phyloP scores from a whole-genome alignment of 2,888 invertebrate genomes.

The Proisotoma minuta region DNA sequence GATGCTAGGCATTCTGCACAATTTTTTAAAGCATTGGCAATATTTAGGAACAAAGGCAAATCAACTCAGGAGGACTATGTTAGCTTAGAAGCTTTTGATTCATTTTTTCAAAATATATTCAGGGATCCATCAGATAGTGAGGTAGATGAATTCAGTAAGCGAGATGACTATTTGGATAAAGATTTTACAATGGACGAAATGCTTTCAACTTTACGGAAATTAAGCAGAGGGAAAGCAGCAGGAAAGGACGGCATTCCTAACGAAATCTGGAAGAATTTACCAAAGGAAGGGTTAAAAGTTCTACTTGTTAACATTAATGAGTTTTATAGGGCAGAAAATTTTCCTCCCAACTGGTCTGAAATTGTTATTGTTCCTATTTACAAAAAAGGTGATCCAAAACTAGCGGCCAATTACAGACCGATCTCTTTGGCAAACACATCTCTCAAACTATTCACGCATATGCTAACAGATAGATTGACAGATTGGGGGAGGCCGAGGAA shows the following conservation, averaged over 20 bases:
- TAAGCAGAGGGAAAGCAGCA: conserved; percentile 6
- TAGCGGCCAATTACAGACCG: conserved; percentile 6
- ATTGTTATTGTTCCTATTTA: conserved; percentile 5
- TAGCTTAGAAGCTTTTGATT: background rate
- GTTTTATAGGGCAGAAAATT: background rate
- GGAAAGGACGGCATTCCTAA: conserved; percentile 14
- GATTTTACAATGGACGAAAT: conserved; percentile 3
- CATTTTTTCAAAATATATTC: background rate
- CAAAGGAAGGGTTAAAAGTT: background rate
- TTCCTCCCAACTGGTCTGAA: background rate
- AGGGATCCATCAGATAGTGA: background rate
- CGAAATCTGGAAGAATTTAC: conserved; percentile 9
- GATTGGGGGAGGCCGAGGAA: background rate
- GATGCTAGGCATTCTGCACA: background rate
- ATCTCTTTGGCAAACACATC: conserved; percentile 9
- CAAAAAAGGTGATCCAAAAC: conserved; percentile 7
- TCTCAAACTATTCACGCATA: background rate
- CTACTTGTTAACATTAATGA: background rate
- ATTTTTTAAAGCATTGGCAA: background rate
- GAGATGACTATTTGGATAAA: background rate
- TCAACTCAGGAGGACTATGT: background rate
- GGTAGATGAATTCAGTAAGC: background rate
- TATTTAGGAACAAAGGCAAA: background rate
- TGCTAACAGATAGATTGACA: background rate
- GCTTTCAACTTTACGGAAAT: background rate